Conservation (phyloP, 2,888 invertebrate genomes). For the Argyra leucocephala region DNA sequence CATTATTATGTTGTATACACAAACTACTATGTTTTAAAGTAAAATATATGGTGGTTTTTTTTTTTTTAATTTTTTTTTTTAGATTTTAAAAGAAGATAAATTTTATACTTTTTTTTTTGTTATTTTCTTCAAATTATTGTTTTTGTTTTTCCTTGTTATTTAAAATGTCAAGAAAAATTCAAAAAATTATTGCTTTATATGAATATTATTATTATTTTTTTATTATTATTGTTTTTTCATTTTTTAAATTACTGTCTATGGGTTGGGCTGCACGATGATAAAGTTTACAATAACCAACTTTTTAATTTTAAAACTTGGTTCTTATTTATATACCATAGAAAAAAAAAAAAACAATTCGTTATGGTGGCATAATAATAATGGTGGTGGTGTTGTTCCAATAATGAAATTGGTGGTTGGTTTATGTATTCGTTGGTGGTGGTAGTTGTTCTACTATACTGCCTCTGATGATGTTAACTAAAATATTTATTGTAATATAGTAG, state of each 20-base stretch:
- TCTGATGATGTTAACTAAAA: no score
- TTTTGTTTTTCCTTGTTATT: not conserved
- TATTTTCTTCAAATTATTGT: not conserved
- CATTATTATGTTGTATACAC: constrained; percentile 9
- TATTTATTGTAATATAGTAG: no score
- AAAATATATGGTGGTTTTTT: constrained; percentile 2
- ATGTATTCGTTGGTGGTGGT: no score
- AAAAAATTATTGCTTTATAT: not conserved
- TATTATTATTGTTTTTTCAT: not conserved
- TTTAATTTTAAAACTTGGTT: not conserved
- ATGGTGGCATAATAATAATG: not conserved
- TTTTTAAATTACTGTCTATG: constrained; percentile 1
- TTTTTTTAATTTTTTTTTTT: no score
- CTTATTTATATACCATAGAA: not conserved
- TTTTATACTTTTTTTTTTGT: not conserved
- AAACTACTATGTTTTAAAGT: not conserved
- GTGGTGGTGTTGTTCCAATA: not conserved
- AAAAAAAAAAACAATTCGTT: not conserved
- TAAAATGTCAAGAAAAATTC: not conserved
- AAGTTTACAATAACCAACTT: not conserved
- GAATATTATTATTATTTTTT: not conserved
- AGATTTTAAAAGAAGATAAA: constrained; percentile 6
- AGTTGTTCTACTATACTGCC: no score
- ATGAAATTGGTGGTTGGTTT: not conserved
- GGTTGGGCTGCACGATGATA: not conserved